Conservation (phyloP, 2,797 vertebrate species). For the Halcyon chelicuti region DNA sequence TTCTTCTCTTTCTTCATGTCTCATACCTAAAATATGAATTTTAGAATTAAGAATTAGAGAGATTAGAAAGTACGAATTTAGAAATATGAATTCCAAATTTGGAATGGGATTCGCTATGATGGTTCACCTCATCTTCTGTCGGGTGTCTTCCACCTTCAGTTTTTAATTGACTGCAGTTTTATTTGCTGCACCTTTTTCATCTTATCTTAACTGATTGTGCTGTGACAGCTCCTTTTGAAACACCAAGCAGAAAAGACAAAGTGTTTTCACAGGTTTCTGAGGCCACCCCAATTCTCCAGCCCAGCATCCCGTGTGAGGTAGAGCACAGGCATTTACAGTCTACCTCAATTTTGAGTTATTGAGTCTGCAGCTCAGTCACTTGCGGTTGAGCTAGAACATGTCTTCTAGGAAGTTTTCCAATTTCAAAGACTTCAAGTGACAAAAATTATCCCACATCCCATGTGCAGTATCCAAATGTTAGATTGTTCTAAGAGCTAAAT, state of each 20-base stretch:
- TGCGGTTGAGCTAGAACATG: constrained; percentile 27
- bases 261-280: neutral
- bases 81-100: neutral
- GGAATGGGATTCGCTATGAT: neutral
- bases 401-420: constrained; percentile 61
- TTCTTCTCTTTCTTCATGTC: neutral
- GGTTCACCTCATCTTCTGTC: neutral
- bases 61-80: neutral
- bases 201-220: neutral
- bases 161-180: neutral
- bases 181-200: neutral
- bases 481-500: constrained; percentile 59
- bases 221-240: neutral
- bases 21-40: neutral
- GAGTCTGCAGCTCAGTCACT: constrained; percentile 46
- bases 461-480: constrained; percentile 49
- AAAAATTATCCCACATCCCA: constrained; percentile 59
- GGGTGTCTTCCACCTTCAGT: neutral
- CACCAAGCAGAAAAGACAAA: neutral
- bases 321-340: neutral
- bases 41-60: neutral
- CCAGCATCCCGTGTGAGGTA: neutral
- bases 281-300: neutral
- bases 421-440: constrained; percentile 53
- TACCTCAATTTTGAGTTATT: constrained; percentile 17